Evolutionary conservation across 2,888 invertebrate genomes (phyloP), one percentile per base, ranked within the genome.

Genomic region (Biston stratarius): DNA sequence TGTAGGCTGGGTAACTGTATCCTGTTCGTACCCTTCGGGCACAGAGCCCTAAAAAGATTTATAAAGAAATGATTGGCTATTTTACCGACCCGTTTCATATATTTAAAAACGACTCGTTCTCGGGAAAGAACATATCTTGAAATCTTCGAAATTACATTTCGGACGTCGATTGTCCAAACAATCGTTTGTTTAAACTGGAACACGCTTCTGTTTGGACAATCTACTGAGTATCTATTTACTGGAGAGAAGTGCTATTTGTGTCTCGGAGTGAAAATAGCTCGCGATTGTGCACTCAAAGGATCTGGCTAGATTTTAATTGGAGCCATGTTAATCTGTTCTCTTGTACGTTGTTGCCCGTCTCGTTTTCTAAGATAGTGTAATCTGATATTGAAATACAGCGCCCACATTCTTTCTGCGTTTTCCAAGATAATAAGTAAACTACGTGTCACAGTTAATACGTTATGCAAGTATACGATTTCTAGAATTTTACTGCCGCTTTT

Each of bases 141-240:
- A 72, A 65, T 61, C 58, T 34, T 24, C 11, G 38, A 40, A 57
- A 64, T 65, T 63, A 65, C 64, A 66, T 68, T 69, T 65, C 65
- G 69, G 66, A 64, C 63, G 61, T 66, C 24, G 62, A 60, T 70
- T 69, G 64, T 74, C 59, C 71, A 74, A 72, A 72, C 70, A 73
- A 57, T 36, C 48, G 68, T 71, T 70, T 70, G 67, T 73, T 71
- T 67, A 64, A 71, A 68, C 73, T 69, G 61, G 74, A 72, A 66
- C 69, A 48, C 71, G 70, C 51, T 61, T 69, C 69, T 73, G 67
- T 71, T 72, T 70, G 61, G 53, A 65, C 55, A 64, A 64, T 55
- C 61, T 52, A 66, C 63, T 63, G 68, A 60, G 68, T 73, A 69
- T 63, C 61, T 73, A 69, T 64, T 47, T 62, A 67, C 62, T 65